Evolutionary conservation across 1,140 invertebrate species (phyloP), one percentile per base, ranked within the genome.

Genomic region (Leucophenga varia): DNA sequence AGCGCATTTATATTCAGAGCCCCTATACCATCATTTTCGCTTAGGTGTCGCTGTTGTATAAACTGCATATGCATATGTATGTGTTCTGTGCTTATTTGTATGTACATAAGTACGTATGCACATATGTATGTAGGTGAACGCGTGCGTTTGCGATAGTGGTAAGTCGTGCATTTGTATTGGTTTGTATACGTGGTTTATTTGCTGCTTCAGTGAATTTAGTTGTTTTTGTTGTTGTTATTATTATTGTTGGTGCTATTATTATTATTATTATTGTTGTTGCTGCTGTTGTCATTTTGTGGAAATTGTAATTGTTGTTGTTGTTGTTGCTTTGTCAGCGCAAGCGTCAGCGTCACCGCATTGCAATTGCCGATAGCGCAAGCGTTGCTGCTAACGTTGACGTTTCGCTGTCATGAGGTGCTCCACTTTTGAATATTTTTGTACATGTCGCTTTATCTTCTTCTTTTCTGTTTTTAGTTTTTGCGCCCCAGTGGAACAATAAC

Each of bases 161-260:
- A n/a, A n/a, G n/a, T n/a, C n/a, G n/a, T n/a, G n/a, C n/a, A n/a
- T n/a, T n/a, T n/a, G n/a, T n/a, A n/a, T n/a, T n/a, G n/a, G n/a
- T 64, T 35, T 57, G 61, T 60, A 57, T 64, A 64, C 61, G 61
- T 64, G 61, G 61, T 64, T 61, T 65, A 58, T 58, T 67, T 67
- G 54, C 63, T 67, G 63, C 59, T 67, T 63, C 63, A 67, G 59
- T 67, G 63, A 63, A 34, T 34, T n/a, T n/a, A 5, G 3, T 7
- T 5, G 32, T 14, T 34, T 34, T 50, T 55, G 61, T 28, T 51
- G 42, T 42, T 45, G 42, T 40, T 52, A 30, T 16, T 41, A 37
- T 20, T 43, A 21, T 8, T 43, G 45, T 12, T 47, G 50, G 12
- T 44, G 40, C 16, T n/a, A n/a, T n/a, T 40, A 22, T 17, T 47